Conservation (phyloP, 2,888 invertebrate species). For the Ypsolopha sequella region DNA sequence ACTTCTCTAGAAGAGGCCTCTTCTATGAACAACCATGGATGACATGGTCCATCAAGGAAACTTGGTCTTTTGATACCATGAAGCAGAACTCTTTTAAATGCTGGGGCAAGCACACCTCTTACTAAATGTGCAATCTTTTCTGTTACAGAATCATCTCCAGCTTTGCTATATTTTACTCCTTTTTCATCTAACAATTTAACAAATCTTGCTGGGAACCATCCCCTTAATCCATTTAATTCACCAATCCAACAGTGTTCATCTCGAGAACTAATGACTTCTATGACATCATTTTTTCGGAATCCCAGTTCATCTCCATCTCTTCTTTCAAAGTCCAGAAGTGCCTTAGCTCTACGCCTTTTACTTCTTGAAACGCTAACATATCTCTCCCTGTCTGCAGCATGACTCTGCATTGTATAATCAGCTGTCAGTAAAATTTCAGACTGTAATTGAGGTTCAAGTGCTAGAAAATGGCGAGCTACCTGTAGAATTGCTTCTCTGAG, state of each 20-base stretch:
- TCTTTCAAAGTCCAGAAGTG: slow-evolving; percentile 95
- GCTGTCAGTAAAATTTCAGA: slow-evolving; percentile 87
- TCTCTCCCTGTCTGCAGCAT: slow-evolving; percentile 93
- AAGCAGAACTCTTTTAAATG: slow-evolving; percentile 92
- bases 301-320: slow-evolving; percentile 99
- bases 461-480: slow-evolving; percentile 93
- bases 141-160: slow-evolving; percentile 97
- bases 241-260: slow-evolving; percentile 99
- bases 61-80: slow-evolving; percentile 95
- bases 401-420: slow-evolving; percentile 96
- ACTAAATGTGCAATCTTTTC: slow-evolving; percentile 98
- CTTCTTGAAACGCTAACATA: slow-evolving; percentile 94
- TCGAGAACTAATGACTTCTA: slow-evolving; percentile 96
- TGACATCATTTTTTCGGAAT: slow-evolving; percentile 98
- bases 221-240: slow-evolving; percentile 93
- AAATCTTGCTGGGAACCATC: slow-evolving; percentile 98
- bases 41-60: slow-evolving; percentile 92
- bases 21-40: slow-evolving; percentile 99
- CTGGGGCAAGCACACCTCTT: slow-evolving; percentile 92
- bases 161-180: slow-evolving; percentile 81
- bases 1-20: slow-evolving; percentile 97
- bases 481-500: slow-evolving; percentile 94
- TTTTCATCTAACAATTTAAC: slow-evolving; percentile 95
- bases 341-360: slow-evolving; percentile 92
- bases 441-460: slow-evolving; percentile 88